Base-by-base conservation (phyloP, 2,797 vertebrate genomes). In the Rhynchonycteris naso region DNA sequence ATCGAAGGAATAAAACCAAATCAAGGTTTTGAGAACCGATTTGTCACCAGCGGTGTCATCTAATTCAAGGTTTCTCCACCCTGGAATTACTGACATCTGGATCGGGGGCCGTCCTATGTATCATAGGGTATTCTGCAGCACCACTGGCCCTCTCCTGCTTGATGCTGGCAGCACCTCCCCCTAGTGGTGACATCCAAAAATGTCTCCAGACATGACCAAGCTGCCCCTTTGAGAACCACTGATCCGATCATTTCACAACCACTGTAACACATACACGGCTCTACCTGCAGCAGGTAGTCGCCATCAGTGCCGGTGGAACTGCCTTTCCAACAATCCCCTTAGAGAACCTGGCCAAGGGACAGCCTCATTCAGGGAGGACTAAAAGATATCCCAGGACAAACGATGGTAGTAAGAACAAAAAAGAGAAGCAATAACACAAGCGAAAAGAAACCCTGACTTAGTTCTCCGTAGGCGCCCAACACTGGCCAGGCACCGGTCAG, bases 21-120 rank as follows among this genome's bases (percentile, higher is more conserved):
- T 24, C 65, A 9, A 14, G 1, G 2, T 7, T 24, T 10, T 8
- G 19, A 80, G 43, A 63, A 30, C 5, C 14, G 0, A 4, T 6
- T 16, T 2, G 6, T 10, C 38, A 12, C 28, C 7, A 5, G 24
- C 0, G 15, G 10, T 2, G 7, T 2, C 26, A 12, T 2, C 65
- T 7, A 10, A n/a, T 4, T 35, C 24, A n/a, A 56, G 26, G 43
- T 21, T 21, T 33, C 78, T 61, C 26, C 11, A 0, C 24, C 43
- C 24, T 12, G 58, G 43, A 58, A 24, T 52, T 18, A 1, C 13
- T 15, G 58, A 26, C 24, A 8, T 26, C 6, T 58, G 1, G 84
- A 8, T 4, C 14, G 8, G 38, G 59, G 59, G 35, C 65, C 30
- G 26, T 28, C 56, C 30, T 28, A 15, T 1, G 43, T 22, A 50